Evolutionary conservation across 2,888 invertebrate genomes (phyloP), one percentile per base, ranked within the genome.

Genomic region (Glaucopsyche alexis): DNA sequence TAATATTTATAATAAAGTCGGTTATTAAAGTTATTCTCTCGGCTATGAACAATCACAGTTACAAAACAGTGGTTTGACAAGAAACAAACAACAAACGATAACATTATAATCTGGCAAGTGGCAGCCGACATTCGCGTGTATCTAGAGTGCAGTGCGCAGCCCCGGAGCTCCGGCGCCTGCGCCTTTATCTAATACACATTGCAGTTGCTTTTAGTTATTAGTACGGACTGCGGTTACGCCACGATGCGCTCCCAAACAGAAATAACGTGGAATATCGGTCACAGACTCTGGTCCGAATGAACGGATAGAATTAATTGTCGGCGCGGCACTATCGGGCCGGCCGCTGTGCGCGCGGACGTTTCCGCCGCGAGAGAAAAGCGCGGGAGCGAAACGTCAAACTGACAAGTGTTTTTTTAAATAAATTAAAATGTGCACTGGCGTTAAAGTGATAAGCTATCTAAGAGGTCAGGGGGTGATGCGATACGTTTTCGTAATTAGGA

Each of bases 181-280:
- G 85, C 83, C 80, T 86, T 90, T 90, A 90, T 90, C 90, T 89
- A 89, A 90, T 87, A 89, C 89, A 88, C 84, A 83, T 84, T 86
- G 87, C 89, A 87, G 86, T 90, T 87, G 88, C 90, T 88, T 89
- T 89, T 87, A 89, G 90, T 87, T 87, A 85, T 86, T 87, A 89
- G 85, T 88, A 82, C 84, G 83, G 89, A 89, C 85, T 88, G 82
- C 84, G 83, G 89, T 92, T 91, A 89, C 91, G 91, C 90, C 91
- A 91, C 83, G 86, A 83, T 81, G 79, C 81, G 83, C 82, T 80
- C 82, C 83, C 81, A 81, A 87, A 88, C 92, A 88, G 91, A 91
- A 92, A 92, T 93, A 92, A 90, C 91, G 88, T 85, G 80, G 88
- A 90, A 93, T 92, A 92, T 93, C 93, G 93, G 93, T 91, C 93